phyloP scores from a whole-genome alignment of 2,113 vertebrate genomes.

The Actenoides lindsayi region DNA sequence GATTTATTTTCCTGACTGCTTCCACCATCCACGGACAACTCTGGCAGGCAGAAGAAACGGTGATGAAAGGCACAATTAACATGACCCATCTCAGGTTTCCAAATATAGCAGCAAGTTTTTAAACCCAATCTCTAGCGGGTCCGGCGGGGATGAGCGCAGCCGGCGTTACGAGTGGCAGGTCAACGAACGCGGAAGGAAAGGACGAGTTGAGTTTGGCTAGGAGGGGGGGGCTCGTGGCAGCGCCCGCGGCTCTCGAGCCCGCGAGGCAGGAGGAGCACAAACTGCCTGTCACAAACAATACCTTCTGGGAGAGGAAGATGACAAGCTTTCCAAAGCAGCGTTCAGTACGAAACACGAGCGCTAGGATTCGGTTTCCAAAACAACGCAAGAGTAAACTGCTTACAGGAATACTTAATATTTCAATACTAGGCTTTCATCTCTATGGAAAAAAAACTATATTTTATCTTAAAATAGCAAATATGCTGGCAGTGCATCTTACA shows the following conservation, averaged over 20 bases:
- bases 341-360: not conserved
- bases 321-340: not conserved
- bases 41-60: slow-evolving; percentile 81
- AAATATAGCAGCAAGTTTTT: slow-evolving; percentile 77
- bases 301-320: not conserved
- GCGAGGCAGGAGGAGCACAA: slow-evolving; percentile 3
- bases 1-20: slow-evolving; percentile 73
- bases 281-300: not conserved
- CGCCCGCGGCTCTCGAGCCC: not conserved
- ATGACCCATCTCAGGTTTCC: slow-evolving; percentile 71
- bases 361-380: slow-evolving; percentile 1
- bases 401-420: slow-evolving; percentile 30
- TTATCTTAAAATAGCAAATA: slow-evolving; percentile 52
- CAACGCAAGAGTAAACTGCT: not conserved
- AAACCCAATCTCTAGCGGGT: slow-evolving; percentile 49
- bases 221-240: not conserved
- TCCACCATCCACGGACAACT: slow-evolving; percentile 77
- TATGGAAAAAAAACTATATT: slow-evolving; percentile 45
- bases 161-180: not conserved
- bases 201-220: not conserved
- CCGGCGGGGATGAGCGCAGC: slow-evolving; percentile 7
- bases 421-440: slow-evolving; percentile 26
- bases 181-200: not conserved
- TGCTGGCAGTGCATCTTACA: slow-evolving; percentile 70
- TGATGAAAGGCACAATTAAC: slow-evolving; percentile 92